phyloP scores from a whole-genome alignment of 2,113 vertebrate species.

The Oncorhynchus keta region DNA sequence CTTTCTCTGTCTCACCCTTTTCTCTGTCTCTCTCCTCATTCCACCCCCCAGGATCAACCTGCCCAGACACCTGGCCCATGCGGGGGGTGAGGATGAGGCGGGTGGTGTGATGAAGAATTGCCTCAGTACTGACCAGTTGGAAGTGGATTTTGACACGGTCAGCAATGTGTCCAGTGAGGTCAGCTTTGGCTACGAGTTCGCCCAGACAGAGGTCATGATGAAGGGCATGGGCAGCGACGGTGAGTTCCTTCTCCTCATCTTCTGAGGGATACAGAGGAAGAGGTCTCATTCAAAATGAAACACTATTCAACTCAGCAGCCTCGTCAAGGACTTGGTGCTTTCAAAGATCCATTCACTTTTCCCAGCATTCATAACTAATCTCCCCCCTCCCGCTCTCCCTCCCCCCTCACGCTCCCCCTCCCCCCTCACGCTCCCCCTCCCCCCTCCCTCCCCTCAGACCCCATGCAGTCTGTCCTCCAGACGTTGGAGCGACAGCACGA shows the following conservation, averaged over 20 bases:
- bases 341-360: neutral
- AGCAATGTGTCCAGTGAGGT: constrained; percentile 91
- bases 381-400: neutral
- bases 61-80: constrained; percentile 81
- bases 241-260: constrained; percentile 53
- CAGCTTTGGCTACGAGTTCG: constrained; percentile 90
- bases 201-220: constrained; percentile 96
- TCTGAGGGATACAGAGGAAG: too few relatives aligned
- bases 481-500: constrained; percentile 90
- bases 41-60: constrained; percentile 80
- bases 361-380: neutral
- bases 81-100: constrained; percentile 75
- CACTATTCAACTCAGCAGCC: neutral
- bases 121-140: constrained; percentile 81
- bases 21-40: too few relatives aligned
- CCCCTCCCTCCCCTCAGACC: constrained; percentile 70
- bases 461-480: constrained; percentile 86
- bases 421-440: neutral
- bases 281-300: neutral
- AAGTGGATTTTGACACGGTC: constrained; percentile 82
- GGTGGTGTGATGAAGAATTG: constrained; percentile 73
- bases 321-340: neutral
- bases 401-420: neutral
- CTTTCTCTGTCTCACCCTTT: too few relatives aligned
- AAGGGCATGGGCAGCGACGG: constrained; percentile 85